A percentile compares a stretch with the other conserved stretches of the same genome.
Conservation (phyloP, 2,797 vertebrate species). For the Knipowitschia caucasica region DNA sequence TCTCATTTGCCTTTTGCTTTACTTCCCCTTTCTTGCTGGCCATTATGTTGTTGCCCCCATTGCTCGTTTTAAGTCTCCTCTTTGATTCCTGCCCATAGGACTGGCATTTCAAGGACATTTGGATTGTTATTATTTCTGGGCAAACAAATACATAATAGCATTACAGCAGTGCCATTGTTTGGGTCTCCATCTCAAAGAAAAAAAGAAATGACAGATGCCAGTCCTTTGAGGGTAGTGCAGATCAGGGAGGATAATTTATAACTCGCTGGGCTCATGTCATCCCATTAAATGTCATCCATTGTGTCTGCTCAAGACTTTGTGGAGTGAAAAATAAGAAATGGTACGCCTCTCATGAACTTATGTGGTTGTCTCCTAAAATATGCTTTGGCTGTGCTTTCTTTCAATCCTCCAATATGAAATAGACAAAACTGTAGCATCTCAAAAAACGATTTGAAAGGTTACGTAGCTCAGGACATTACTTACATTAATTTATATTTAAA, state of each 20-base stretch:
- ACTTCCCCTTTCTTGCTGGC: slow-evolving; percentile 34
- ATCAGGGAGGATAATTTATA: slow-evolving; percentile 38
- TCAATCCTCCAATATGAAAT: no score
- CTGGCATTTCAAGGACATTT: slow-evolving; percentile 58
- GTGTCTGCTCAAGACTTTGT: slow-evolving; percentile 21
- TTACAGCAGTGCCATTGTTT: slow-evolving; percentile 40
- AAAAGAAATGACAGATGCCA: slow-evolving; percentile 43
- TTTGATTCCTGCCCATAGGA: slow-evolving; percentile 50
- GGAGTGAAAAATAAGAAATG: no score
- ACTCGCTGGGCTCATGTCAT: slow-evolving; percentile 42
- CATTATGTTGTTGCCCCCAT: slow-evolving; percentile 37
- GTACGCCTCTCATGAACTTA: no score
- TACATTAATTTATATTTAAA: no score
- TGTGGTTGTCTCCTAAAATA: neutral
- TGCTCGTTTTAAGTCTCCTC: slow-evolving; percentile 14
- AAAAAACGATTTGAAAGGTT: no score
- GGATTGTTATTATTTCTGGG: slow-evolving; percentile 33
- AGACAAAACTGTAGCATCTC: no score
- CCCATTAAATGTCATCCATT: slow-evolving; percentile 30
- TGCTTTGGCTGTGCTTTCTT: no score
- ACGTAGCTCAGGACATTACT: no score
- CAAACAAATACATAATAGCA: slow-evolving; percentile 48
- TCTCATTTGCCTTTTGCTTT: slow-evolving; percentile 59
- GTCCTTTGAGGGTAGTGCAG: slow-evolving; percentile 52
- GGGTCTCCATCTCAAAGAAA: slow-evolving; percentile 20